phyloP scores from a whole-genome alignment of 2,797 vertebrate species.

The Spea hammondii region DNA sequence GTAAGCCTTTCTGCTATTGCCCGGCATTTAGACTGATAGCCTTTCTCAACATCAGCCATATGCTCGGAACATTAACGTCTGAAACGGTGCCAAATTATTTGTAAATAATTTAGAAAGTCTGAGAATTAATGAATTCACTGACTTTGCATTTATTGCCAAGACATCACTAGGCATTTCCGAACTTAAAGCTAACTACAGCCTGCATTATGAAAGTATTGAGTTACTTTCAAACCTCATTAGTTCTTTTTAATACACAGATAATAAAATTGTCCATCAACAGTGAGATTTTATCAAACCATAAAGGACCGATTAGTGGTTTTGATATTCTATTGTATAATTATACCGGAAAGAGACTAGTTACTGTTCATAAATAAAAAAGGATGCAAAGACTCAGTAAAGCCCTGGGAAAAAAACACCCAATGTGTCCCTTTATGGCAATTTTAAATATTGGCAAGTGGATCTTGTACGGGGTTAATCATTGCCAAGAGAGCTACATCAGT shows the following conservation, averaged over 20 bases:
- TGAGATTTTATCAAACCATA: background rate
- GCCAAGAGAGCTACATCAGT: no score
- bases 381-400: no score
- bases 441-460: no score
- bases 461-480: no score
- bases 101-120: conserved; percentile 38
- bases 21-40: conserved; percentile 34
- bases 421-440: no score
- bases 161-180: background rate
- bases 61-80: conserved; percentile 43
- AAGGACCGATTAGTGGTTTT: no score
- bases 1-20: conserved; percentile 35
- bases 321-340: no score
- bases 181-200: conserved; percentile 20
- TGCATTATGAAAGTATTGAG: background rate
- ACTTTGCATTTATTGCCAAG: conserved; percentile 28
- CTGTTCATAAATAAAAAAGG: no score
- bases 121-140: conserved; percentile 28
- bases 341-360: no score
- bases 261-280: conserved; percentile 12
- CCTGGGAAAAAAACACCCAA: no score
- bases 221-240: conserved; percentile 4
- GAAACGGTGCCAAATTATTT: conserved; percentile 45
- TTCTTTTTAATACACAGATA: background rate
- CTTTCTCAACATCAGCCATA: conserved; percentile 30